These are phyloP conservation scores for Sipha maydis DNA, from an alignment of 2,888 invertebrate genomes.

Conservation along the genomic window DNA sequence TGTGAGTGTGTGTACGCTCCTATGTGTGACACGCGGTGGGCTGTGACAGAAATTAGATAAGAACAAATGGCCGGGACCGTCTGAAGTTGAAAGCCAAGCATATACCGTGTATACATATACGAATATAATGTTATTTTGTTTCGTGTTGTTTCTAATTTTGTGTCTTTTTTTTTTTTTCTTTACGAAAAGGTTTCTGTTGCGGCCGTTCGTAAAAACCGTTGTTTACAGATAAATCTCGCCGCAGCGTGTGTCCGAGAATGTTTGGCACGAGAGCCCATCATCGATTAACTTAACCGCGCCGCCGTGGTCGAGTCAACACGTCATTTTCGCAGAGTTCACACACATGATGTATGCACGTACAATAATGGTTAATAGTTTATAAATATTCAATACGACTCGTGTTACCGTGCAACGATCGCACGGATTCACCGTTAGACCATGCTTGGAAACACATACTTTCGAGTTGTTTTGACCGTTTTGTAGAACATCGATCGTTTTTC, in stretches of 20 bases:
- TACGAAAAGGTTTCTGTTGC: background rate
- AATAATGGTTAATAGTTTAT: too few species aligned
- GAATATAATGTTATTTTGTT: background rate
- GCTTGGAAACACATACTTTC: too few species aligned
- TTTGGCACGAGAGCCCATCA: conserved; percentile 42
- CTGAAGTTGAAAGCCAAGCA: background rate
- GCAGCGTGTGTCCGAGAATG: conserved; percentile 9
- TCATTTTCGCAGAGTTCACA: background rate
- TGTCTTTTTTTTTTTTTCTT: background rate
- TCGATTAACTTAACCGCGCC: background rate
- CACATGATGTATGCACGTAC: background rate
- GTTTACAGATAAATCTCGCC: conserved; percentile 25
- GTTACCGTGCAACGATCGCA: too few species aligned
- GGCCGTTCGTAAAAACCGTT: background rate
- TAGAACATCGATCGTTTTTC: too few species aligned
- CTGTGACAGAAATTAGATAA: conserved; percentile 34
- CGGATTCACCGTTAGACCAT: too few species aligned
- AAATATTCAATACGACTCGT: too few species aligned
- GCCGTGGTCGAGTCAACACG: background rate
- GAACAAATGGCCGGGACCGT: conserved; percentile 30
- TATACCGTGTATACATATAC: too few species aligned
- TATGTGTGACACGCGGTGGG: too few species aligned
- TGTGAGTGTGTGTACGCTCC: background rate
- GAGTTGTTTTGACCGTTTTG: too few species aligned
- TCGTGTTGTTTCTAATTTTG: background rate